Evolutionary conservation across 2,113 vertebrate species (phyloP).

Genomic region (Cryptotis parvus): DNA sequence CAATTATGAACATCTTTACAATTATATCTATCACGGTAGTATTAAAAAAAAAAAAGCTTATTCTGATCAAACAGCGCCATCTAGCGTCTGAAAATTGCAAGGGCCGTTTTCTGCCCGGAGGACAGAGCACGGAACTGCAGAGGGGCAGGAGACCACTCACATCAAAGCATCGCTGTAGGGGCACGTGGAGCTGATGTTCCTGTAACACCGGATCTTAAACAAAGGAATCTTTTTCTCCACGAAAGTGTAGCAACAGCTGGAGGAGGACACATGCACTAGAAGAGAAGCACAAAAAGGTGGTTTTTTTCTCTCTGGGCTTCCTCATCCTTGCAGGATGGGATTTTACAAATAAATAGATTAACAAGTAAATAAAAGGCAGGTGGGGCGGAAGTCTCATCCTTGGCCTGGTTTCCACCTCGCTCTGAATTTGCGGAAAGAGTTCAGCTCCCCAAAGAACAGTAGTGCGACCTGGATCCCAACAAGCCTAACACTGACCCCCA

Average conservation of each 20-base stretch:
- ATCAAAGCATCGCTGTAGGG: accelerated
- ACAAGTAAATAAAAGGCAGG: not conserved
- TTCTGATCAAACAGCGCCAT: slow-evolving; percentile 41
- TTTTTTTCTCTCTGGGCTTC: not conserved
- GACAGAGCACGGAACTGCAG: accelerated
- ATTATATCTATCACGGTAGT: too few relatives aligned
- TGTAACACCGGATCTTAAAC: not conserved
- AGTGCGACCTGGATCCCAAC: not conserved
- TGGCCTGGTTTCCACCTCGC: not conserved
- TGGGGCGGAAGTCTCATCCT: not conserved
- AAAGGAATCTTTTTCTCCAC: accelerated
- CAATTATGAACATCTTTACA: too few relatives aligned
- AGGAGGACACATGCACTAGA: not conserved
- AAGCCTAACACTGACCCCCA: not conserved
- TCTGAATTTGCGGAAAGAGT: not conserved
- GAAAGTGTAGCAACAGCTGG: slow-evolving; percentile 12
- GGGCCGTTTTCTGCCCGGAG: accelerated
- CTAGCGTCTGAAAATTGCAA: slow-evolving; percentile 10
- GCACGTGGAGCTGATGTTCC: slow-evolving; percentile 19
- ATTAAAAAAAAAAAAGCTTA: too few relatives aligned
- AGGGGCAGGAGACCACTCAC: slow-evolving; percentile 37
- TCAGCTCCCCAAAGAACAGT: not conserved
- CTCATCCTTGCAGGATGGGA: not conserved
- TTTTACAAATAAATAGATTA: too few relatives aligned
- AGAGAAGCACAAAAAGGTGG: slow-evolving; percentile 3